Evolutionary conservation across 2,888 invertebrate genomes (phyloP), one percentile per base, ranked within the genome.

Genomic region (Epinotia brunnichana): DNA sequence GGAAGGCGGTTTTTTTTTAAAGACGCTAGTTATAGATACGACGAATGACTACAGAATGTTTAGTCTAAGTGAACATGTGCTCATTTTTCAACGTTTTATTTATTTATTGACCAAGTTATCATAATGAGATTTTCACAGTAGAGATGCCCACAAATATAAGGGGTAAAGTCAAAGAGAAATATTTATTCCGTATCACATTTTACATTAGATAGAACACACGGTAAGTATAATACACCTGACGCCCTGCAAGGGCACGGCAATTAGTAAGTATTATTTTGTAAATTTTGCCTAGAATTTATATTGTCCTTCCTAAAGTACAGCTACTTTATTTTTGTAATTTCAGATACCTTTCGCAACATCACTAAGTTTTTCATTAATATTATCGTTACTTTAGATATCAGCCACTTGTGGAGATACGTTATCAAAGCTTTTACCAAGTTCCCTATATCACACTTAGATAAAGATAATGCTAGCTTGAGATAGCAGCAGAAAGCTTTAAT

Each of bases 391-490:
- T 44, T 29, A 71, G 68, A 73, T 75, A 76, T 70, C 63, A 72
- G 59, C 74, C 69, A 76, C 79, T 78, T 81, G 79, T 71, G 76
- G 79, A 82, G 78, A 81, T 79, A 79, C 73, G 79, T 76, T 90
- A 91, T 91, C 90, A 81, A 85, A 83, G 90, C 91, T 91, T 90
- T 91, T 87, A 90, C 88, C 82, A 85, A 86, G 86, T 85, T 77
- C 80, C 77, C 80, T 84, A 90, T 90, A 90, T 89, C 88, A 84
- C 80, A 84, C 82, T 87, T 84, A 87, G 90, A 90, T 91, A 90
- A 85, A 82, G 83, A 83, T 86, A 86, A 84, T 84, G 86, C 85
- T 89, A 85, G 91, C 89, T 92, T 91, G 92, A 92, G 92, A 91
- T 92, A 92, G 85, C 84, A 64, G 9, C 80, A 85, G 83, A 87